Percentiles rank a stretch among this genome's conserved stretches.
These are phyloP conservation scores for Mesorhabditis sp. DNA, from an alignment of 2,888 invertebrate species.

Conservation along the genomic window DNA sequence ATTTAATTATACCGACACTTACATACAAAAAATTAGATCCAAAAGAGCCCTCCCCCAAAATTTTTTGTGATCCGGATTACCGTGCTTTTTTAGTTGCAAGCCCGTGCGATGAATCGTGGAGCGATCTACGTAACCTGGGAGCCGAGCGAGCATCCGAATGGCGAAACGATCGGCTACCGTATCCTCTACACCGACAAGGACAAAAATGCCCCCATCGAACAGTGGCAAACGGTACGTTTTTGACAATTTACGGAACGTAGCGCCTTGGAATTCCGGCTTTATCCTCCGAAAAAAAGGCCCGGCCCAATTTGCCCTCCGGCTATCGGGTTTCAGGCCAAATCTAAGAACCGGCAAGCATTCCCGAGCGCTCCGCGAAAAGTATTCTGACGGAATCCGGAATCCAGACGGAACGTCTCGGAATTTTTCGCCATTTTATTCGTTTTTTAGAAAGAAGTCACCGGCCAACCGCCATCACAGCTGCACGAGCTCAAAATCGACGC, in stretches of 20 bases:
- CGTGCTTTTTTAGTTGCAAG: not conserved
- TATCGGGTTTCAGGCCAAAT: no score
- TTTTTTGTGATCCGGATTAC: no score
- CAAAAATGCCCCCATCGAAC: conserved; percentile 7
- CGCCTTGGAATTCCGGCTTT: not conserved
- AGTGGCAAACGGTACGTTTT: conserved; percentile 14
- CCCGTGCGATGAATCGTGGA: conserved; percentile 5
- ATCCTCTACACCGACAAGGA: conserved; percentile 69
- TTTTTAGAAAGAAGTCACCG: conserved; percentile 66
- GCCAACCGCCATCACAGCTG: not conserved
- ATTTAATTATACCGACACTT: no score
- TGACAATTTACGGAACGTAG: conserved; percentile 50
- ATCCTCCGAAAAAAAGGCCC: no score
- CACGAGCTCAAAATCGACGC: conserved; percentile 75
- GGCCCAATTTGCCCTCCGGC: no score
- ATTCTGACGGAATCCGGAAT: no score
- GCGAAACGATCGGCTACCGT: conserved; percentile 60
- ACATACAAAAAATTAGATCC: no score
- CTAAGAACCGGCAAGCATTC: no score
- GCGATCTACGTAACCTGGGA: conserved; percentile 96
- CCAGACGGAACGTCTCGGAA: not conserved
- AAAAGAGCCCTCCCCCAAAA: no score
- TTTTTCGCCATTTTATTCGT: not conserved
- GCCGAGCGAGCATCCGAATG: conserved; percentile 92
- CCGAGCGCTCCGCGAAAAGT: no score